A percentile compares a stretch with the other conserved stretches of the same genome.
These are phyloP conservation scores for Chionodraco myersi DNA, from an alignment of 2,113 vertebrate genomes.

Conservation along the genomic window DNA sequence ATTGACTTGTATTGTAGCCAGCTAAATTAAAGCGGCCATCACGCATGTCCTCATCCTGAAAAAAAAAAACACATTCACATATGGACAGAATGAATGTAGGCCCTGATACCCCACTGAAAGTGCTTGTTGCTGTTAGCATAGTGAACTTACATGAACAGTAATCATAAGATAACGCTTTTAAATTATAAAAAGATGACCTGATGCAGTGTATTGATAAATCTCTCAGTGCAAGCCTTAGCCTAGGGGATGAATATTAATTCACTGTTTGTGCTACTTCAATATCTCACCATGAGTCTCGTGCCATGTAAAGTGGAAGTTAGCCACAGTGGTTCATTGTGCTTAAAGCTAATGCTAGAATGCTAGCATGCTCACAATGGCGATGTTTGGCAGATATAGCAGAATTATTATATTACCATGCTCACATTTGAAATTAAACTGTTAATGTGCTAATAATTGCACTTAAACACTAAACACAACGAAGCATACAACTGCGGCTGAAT, in stretches of 20 bases:
- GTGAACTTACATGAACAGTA: conserved; percentile 28
- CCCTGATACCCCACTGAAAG: neutral
- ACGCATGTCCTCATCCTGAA: conserved; percentile 92
- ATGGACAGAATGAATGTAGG: neutral
- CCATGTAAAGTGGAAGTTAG: neutral
- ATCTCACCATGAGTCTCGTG: neutral
- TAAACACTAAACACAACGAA: too few relatives aligned
- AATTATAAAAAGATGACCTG: conserved; percentile 29
- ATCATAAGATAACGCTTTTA: conserved; percentile 17
- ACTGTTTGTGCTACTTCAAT: conserved; percentile 1
- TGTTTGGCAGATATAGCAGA: neutral
- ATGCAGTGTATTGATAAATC: conserved; percentile 29
- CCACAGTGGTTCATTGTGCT: neutral
- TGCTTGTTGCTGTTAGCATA: neutral
- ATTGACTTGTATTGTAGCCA: conserved; percentile 93
- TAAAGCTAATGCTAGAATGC: neutral
- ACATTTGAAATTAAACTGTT: neutral
- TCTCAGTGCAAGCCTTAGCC: neutral
- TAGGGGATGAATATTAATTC: conserved; percentile 23
- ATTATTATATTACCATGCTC: too few relatives aligned
- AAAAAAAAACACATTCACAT: conserved; percentile 47
- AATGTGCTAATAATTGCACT: too few relatives aligned
- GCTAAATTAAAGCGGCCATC: conserved; percentile 96
- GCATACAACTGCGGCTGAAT: too few relatives aligned
- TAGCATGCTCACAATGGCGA: neutral